Percentiles rank a stretch among this genome's conserved stretches.
These are phyloP conservation scores for Rhagophthalmus giganteus DNA, from an alignment of 2,888 invertebrate species.

Conservation along the genomic window DNA sequence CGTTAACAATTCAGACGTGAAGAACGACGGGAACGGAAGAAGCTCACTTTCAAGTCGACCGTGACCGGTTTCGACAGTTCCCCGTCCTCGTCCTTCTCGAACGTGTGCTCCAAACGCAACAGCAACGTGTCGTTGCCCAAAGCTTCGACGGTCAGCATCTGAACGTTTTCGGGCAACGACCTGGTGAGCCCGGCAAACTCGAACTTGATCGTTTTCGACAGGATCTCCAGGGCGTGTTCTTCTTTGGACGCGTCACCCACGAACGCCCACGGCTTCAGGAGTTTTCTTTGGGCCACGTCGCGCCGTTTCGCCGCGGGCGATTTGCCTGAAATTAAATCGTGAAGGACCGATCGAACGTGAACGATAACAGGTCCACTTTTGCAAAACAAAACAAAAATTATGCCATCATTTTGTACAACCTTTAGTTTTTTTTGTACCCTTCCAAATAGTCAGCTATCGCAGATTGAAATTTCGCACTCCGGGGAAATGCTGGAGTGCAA, in stretches of 20 bases:
- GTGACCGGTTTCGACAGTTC: constrained; percentile 50
- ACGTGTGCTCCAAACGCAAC: constrained; percentile 70
- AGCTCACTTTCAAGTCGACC: constrained; percentile 55
- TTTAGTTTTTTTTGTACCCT: too few species aligned
- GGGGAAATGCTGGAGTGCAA: too few species aligned
- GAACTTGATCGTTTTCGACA: constrained; percentile 40
- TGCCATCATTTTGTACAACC: too few species aligned
- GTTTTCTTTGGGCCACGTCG: constrained; percentile 57
- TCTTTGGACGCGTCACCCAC: constrained; percentile 59
- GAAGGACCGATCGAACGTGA: too few species aligned
- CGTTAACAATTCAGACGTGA: constrained; percentile 2
- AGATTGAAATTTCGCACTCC: too few species aligned
- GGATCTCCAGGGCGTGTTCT: constrained; percentile 49
- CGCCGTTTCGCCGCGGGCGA: constrained; percentile 54
- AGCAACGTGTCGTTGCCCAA: constrained; percentile 63
- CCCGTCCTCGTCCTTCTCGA: constrained; percentile 36
- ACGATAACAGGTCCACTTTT: too few species aligned
- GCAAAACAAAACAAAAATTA: too few species aligned
- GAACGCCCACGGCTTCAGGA: constrained; percentile 64
- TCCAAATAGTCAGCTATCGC: too few species aligned
- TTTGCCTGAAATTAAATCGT: constrained; percentile 35
- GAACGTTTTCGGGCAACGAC: constrained; percentile 65
- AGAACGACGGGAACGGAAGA: background rate
- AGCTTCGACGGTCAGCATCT: constrained; percentile 74
- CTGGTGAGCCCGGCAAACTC: constrained; percentile 55